phyloP scores from a whole-genome alignment of 2,113 vertebrate genomes.

The Excalfactoria chinensis region DNA sequence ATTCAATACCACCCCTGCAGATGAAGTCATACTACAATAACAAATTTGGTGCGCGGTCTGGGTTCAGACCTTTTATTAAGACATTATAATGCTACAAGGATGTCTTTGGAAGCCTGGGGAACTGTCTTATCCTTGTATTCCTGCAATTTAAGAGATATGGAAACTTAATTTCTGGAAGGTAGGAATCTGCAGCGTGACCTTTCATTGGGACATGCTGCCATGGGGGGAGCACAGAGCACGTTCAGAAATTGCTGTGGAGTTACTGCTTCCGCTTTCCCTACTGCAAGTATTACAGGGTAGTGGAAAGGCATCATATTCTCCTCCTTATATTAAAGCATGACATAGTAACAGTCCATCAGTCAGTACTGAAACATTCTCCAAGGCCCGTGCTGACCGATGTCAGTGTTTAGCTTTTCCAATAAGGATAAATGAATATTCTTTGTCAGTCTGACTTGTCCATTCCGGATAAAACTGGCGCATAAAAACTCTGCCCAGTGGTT shows the following conservation, averaged over 20 bases:
- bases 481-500: conserved; percentile 41
- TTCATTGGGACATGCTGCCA: conserved; percentile 40
- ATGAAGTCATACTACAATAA: conserved; percentile 23
- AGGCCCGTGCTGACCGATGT: background rate
- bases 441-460: conserved; percentile 18
- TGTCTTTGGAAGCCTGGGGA: conserved; percentile 64
- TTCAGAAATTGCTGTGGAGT: background rate
- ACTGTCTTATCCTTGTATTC: conserved; percentile 45
- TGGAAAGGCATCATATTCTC: background rate
- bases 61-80: conserved; percentile 41
- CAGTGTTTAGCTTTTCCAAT: background rate
- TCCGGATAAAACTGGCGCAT: conserved; percentile 50
- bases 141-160: background rate
- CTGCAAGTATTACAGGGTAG: background rate
- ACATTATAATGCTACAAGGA: conserved; percentile 29
- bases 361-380: background rate
- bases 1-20: conserved; percentile 60
- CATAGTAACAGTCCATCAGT: background rate
- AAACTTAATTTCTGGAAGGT: background rate
- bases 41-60: background rate
- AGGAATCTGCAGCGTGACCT: conserved; percentile 50
- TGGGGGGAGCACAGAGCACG: background rate
- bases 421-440: conserved; percentile 33
- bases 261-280: conserved; percentile 25
- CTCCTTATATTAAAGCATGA: background rate